These are phyloP conservation scores for Melospiza georgiana DNA, from an alignment of 2,113 vertebrate genomes.

Conservation along the genomic window DNA sequence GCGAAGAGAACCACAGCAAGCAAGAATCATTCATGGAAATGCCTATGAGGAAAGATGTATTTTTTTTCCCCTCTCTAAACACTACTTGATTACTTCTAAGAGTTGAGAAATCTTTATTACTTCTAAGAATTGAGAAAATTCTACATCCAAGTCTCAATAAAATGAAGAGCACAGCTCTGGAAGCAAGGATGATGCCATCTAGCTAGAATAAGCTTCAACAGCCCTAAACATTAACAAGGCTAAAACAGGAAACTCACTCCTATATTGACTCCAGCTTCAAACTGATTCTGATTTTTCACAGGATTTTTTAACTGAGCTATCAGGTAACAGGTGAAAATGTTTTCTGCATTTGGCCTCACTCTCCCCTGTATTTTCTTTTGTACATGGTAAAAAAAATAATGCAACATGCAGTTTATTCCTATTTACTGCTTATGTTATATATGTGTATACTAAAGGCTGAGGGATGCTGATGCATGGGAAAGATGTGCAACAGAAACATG, in stretches of 20 bases:
- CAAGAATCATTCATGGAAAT: background rate
- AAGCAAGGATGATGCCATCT: background rate
- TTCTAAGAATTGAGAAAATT: background rate
- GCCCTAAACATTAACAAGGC: background rate
- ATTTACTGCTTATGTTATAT: background rate
- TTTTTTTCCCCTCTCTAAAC: fast-evolving
- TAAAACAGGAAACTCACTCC: background rate
- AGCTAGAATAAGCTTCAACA: background rate
- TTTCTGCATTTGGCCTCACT: background rate
- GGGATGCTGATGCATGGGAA: background rate
- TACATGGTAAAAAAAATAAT: background rate
- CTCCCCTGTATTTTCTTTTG: background rate
- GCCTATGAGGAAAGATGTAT: background rate
- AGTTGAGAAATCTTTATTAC: background rate
- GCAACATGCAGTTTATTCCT: background rate
- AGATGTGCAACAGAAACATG: background rate
- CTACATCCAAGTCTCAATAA: background rate
- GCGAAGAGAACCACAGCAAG: background rate
- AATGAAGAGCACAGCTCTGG: background rate
- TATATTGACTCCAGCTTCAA: background rate
- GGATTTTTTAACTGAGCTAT: background rate
- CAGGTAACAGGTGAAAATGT: background rate
- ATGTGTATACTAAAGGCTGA: background rate
- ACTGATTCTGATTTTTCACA: background rate
- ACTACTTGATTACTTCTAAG: background rate